Evolutionary conservation across 30 jellyfish, hydroid and myxozoan species (phyloP).

Genomic region (Mastigias papua): DNA sequence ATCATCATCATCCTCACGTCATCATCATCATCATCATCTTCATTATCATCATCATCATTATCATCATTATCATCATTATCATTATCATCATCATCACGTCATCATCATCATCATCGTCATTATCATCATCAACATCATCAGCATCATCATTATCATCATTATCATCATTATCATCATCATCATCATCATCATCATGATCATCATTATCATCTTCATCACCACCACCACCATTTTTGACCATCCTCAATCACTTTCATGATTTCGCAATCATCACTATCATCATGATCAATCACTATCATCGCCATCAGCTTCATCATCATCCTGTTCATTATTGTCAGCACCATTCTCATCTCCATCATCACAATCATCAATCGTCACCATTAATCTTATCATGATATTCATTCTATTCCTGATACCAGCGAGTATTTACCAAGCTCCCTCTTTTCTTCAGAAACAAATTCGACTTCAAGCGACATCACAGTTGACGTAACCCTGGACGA

Average conservation of each 20-base stretch:
- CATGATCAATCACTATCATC: no score
- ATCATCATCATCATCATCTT: no score
- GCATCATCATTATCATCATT: no score
- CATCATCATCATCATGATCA: neutral
- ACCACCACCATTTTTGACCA: no score
- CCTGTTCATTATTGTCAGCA: neutral
- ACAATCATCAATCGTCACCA: neutral
- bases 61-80: no score
- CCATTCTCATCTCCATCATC: neutral
- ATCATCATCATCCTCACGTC: no score
- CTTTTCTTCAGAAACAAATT: neutral
- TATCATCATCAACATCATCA: no score
- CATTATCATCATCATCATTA: no score
- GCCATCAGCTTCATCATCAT: conserved; percentile 6
- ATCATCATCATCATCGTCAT: no score
- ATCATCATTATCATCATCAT: neutral
- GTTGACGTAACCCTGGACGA: conserved; percentile 57
- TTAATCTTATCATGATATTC: neutral
- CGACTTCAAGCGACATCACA: conserved; percentile 55
- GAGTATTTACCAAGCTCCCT: neutral
- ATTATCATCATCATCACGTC: no score
- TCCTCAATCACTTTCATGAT: neutral
- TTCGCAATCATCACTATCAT: neutral
- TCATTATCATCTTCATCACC: neutral
- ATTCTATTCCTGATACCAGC: neutral